Percentiles rank a stretch among this genome's conserved stretches.
Evolutionary conservation across 64 coral and sea anemone species (phyloP).

Genomic region (Montipora cactus): DNA sequence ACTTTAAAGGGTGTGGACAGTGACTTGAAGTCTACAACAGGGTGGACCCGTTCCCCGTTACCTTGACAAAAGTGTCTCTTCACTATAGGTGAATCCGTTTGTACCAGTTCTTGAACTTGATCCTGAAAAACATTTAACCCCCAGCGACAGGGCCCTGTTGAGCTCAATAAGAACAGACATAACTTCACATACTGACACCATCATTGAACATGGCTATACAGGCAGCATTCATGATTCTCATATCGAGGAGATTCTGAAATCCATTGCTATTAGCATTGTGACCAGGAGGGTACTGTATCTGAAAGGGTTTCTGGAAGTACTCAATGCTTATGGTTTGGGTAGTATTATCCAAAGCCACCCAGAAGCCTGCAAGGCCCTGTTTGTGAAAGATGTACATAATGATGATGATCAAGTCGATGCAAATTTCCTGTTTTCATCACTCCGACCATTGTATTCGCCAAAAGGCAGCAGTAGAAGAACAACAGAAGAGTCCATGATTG

Average conservation of each 20-base stretch:
- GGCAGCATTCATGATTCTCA: conserved; percentile 29
- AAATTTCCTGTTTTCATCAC: conserved; percentile 41
- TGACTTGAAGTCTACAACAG: too few relatives aligned
- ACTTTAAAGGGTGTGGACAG: conserved; percentile 31
- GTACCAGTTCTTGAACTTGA: conserved; percentile 8
- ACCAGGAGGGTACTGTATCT: conserved; percentile 31
- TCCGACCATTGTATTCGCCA: neutral
- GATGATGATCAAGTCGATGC: conserved; percentile 27
- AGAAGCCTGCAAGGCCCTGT: conserved; percentile 34
- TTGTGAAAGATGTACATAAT: neutral
- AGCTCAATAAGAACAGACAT: conserved; percentile 17
- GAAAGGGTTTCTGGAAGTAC: conserved; percentile 12
- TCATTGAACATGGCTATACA: conserved; percentile 68
- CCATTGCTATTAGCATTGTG: conserved; percentile 60
- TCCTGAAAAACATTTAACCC: conserved; percentile 37
- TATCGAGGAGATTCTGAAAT: conserved; percentile 34
- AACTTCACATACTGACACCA: conserved; percentile 16
- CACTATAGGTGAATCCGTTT: conserved; percentile 5
- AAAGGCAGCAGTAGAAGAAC: neutral
- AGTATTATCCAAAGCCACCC: conserved; percentile 8
- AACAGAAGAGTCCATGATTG: conserved; percentile 20
- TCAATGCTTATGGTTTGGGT: conserved; percentile 18
- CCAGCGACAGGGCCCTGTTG: conserved; percentile 6
- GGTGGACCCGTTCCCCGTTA: too few relatives aligned
- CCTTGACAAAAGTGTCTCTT: neutral